These are phyloP conservation scores for Meloidogyne hapla DNA, from an alignment of 1,140 invertebrate species.

Conservation along the genomic window DNA sequence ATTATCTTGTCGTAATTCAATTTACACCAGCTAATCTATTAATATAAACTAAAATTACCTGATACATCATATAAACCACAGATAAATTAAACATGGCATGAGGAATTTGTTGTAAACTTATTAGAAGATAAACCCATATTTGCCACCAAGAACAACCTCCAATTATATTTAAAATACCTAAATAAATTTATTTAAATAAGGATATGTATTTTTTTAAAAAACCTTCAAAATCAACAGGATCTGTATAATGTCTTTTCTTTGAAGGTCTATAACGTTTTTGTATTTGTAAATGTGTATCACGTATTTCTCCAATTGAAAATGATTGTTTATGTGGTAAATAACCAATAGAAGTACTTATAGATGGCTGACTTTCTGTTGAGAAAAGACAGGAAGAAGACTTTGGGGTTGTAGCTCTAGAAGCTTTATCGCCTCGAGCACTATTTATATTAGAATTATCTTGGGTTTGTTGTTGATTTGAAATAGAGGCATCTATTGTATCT, in stretches of 20 bases:
- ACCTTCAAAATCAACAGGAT: constrained; percentile 62
- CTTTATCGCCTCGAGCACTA: background rate
- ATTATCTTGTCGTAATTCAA: no score
- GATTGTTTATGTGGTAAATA: constrained; percentile 57
- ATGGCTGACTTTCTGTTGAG: constrained; percentile 44
- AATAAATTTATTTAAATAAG: constrained; percentile 22
- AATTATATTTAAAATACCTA: constrained; percentile 63
- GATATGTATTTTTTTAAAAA: no score
- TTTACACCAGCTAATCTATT: no score
- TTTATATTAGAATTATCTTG: background rate
- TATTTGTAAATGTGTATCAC: constrained; percentile 61
- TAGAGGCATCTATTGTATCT: background rate
- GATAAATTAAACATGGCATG: constrained; percentile 63
- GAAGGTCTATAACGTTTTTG: constrained; percentile 55
- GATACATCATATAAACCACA: constrained; percentile 63
- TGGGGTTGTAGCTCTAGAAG: constrained; percentile 38
- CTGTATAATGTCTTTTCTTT: constrained; percentile 53
- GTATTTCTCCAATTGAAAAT: constrained; percentile 59
- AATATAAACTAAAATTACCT: constrained; percentile 23
- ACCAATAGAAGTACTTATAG: constrained; percentile 32
- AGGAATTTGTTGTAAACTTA: constrained; percentile 62
- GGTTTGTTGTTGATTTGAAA: background rate
- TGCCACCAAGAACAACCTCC: constrained; percentile 63
- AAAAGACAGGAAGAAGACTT: constrained; percentile 48
- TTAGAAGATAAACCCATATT: constrained; percentile 62